A percentile compares a stretch with the other conserved stretches of the same genome.
Evolutionary conservation across 1,140 invertebrate genomes (phyloP).

Genomic region (Tribolium madens): DNA sequence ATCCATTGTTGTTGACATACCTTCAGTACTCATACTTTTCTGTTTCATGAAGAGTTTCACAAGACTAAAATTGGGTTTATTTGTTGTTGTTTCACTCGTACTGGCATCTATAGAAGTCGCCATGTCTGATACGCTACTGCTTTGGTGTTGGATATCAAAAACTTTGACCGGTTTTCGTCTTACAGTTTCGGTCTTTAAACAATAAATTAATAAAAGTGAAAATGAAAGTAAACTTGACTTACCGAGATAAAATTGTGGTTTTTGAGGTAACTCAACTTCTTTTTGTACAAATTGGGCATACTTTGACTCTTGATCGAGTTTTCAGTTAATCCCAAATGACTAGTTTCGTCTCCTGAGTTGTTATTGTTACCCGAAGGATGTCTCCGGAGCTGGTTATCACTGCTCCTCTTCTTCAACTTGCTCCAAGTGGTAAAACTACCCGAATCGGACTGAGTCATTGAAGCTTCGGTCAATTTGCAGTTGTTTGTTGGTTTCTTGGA

Average conservation of each 20-base stretch:
- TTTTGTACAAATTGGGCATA: slow-evolving; percentile 76
- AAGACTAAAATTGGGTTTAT: slow-evolving; percentile 78
- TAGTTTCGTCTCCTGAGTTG: slow-evolving; percentile 66
- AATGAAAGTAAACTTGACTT: slow-evolving; percentile 57
- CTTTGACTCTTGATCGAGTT: slow-evolving; percentile 77
- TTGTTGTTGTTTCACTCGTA: slow-evolving; percentile 62
- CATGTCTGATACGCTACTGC: slow-evolving; percentile 70
- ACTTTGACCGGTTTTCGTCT: slow-evolving; percentile 73
- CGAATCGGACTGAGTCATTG: slow-evolving; percentile 86
- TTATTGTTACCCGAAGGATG: slow-evolving; percentile 86
- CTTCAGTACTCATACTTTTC: slow-evolving; percentile 83
- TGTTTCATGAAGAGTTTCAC: slow-evolving; percentile 93
- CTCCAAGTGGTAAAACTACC: slow-evolving; percentile 86
- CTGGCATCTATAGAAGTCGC: slow-evolving; percentile 68
- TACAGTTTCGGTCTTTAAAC: slow-evolving; percentile 69
- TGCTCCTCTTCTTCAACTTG: slow-evolving; percentile 76
- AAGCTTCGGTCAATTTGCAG: slow-evolving; percentile 71
- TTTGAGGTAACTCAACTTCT: slow-evolving; percentile 58
- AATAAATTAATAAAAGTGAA: slow-evolving; percentile 30
- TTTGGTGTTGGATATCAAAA: slow-evolving; percentile 73
- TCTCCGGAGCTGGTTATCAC: slow-evolving; percentile 68
- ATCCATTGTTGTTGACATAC: slow-evolving; percentile 72
- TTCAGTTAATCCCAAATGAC: slow-evolving; percentile 64
- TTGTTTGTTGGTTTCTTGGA: slow-evolving; percentile 38
- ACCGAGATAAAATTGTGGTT: slow-evolving; percentile 73